Percentiles rank a stretch among this genome's conserved stretches.
Evolutionary conservation across 1,140 invertebrate genomes (phyloP).

Genomic region (Luehdorfia chinensis): DNA sequence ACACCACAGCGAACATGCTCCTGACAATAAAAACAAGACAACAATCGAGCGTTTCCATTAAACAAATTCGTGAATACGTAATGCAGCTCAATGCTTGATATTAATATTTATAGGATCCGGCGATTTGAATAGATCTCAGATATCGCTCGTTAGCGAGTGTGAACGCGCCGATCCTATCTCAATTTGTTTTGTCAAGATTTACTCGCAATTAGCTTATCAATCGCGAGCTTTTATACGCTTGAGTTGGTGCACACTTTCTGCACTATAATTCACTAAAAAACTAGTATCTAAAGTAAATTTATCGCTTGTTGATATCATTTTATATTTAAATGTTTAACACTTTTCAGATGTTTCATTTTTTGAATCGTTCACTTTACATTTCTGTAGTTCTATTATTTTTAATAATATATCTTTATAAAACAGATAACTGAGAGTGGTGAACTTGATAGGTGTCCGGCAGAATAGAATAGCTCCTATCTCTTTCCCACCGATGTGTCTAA

Average conservation of each 20-base stretch:
- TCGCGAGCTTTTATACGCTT: constrained; percentile 27
- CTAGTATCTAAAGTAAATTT: too few species aligned
- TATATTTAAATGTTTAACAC: too few species aligned
- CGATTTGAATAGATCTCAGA: constrained; percentile 69
- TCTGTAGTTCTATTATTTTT: too few species aligned
- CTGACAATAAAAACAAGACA: constrained; percentile 63
- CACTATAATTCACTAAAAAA: neutral
- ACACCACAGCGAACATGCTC: constrained; percentile 28
- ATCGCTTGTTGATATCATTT: too few species aligned
- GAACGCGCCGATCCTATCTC: constrained; percentile 49
- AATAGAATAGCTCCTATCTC: too few species aligned
- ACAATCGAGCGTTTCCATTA: constrained; percentile 64
- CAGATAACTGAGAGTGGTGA: too few species aligned
- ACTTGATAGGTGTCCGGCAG: too few species aligned
- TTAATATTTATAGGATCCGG: constrained; percentile 66
- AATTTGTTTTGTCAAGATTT: constrained; percentile 39
- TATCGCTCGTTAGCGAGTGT: constrained; percentile 62
- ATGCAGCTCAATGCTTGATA: constrained; percentile 58
- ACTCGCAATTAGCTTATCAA: constrained; percentile 61
- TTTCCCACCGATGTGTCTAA: too few species aligned
- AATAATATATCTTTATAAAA: too few species aligned
- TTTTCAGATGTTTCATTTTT: too few species aligned
- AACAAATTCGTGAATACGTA: constrained; percentile 71
- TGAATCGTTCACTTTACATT: too few species aligned
- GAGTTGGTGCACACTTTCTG: constrained; percentile 3